phyloP scores from a whole-genome alignment of 2,888 invertebrate species.

The Spilarctia lutea region DNA sequence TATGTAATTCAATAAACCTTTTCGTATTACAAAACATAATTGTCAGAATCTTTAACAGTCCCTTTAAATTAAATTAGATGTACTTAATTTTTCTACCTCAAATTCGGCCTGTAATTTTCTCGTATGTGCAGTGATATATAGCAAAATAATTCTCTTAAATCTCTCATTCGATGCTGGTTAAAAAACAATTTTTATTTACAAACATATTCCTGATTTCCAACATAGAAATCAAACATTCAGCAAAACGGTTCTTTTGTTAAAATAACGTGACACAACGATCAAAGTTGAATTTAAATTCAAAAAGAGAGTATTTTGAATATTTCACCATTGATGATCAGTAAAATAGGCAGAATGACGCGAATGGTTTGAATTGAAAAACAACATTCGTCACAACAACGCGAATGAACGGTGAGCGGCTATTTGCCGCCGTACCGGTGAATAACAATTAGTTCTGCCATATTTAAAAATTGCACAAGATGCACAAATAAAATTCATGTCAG shows the following conservation, averaged over 20 bases:
- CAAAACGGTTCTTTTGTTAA: slow-evolving; percentile 36
- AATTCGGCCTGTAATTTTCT: not conserved
- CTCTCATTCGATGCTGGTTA: not conserved
- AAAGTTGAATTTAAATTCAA: slow-evolving; percentile 37
- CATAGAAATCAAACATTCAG: slow-evolving; percentile 10
- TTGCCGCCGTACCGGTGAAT: slow-evolving; percentile 36
- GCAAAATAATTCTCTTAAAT: not conserved
- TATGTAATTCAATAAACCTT: no score
- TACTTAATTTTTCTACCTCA: not conserved
- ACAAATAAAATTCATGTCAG: slow-evolving; percentile 31
- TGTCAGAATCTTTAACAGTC: not conserved
- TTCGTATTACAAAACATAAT: not conserved
- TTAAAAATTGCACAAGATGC: slow-evolving; percentile 36
- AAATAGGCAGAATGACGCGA: slow-evolving; percentile 38
- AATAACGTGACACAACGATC: slow-evolving; percentile 35
- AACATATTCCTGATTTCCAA: slow-evolving; percentile 5
- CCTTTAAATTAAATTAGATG: not conserved
- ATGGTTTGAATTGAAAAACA: slow-evolving; percentile 41
- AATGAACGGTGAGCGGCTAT: slow-evolving; percentile 29
- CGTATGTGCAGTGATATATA: not conserved
- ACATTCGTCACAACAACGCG: slow-evolving; percentile 35
- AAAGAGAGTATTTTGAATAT: slow-evolving; percentile 40
- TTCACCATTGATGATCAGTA: slow-evolving; percentile 36
- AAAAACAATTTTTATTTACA: not conserved
- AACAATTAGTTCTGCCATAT: slow-evolving; percentile 29